These are phyloP conservation scores for Phaonia tiefii DNA, from an alignment of 2,888 invertebrate species.

Conservation along the genomic window DNA sequence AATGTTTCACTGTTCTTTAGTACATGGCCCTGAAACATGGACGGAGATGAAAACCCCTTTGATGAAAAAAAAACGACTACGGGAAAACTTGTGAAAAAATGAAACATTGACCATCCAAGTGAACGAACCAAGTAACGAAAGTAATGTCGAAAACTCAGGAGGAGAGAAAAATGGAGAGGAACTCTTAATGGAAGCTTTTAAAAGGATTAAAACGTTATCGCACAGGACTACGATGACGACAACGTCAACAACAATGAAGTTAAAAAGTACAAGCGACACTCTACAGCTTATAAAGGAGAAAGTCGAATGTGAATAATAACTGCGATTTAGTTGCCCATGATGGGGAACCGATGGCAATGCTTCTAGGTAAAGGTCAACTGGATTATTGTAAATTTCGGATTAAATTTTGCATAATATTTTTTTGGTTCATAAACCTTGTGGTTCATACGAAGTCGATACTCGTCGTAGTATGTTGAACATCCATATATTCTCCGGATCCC, in stretches of 20 bases:
- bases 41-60: neutral
- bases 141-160: conserved; percentile 21
- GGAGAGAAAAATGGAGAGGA: conserved; percentile 18
- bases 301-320: too few species aligned
- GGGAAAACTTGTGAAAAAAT: conserved; percentile 32
- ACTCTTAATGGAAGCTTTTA: conserved; percentile 67
- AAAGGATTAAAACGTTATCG: conserved; percentile 67
- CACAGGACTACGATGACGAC: conserved; percentile 60
- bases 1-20: conserved; percentile 35
- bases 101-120: conserved; percentile 63
- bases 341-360: too few species aligned
- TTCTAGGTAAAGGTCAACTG: too few species aligned
- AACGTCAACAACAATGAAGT: conserved; percentile 52
- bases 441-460: too few species aligned
- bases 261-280: neutral
- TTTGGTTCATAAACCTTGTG: too few species aligned
- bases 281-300: too few species aligned
- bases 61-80: conserved; percentile 15
- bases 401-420: too few species aligned
- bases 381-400: too few species aligned
- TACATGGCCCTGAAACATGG: conserved; percentile 36
- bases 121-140: conserved; percentile 37
- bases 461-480: too few species aligned
- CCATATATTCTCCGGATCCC: too few species aligned
- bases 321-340: too few species aligned